phyloP scores from a whole-genome alignment of 2,113 vertebrate species.

The Laticauda colubrina region DNA sequence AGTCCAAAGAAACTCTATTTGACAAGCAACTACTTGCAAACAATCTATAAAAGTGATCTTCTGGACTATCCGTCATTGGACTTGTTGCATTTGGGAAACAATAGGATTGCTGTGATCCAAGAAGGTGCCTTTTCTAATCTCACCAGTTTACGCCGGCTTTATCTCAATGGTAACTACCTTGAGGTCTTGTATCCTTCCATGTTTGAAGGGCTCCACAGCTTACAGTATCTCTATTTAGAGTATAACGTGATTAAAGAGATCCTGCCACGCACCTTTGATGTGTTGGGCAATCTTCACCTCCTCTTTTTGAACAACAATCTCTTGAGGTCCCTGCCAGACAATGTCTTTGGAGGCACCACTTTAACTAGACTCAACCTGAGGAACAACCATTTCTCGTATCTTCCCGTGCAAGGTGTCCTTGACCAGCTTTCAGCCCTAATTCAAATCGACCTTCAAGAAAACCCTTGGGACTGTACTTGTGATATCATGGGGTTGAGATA shows the following conservation, averaged over 20 bases:
- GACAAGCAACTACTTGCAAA: slow-evolving; percentile 94
- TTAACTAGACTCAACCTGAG: slow-evolving; percentile 93
- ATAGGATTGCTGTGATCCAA: slow-evolving; percentile 91
- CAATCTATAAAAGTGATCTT: slow-evolving; percentile 86
- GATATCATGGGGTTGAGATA: slow-evolving; percentile 91
- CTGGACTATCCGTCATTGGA: slow-evolving; percentile 89
- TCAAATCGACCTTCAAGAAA: slow-evolving; percentile 97
- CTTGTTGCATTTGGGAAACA: slow-evolving; percentile 93
- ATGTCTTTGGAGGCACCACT: slow-evolving; percentile 89
- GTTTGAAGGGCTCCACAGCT: slow-evolving; percentile 87
- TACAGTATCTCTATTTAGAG: slow-evolving; percentile 98
- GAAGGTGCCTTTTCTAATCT: slow-evolving; percentile 94
- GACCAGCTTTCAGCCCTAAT: slow-evolving; percentile 95
- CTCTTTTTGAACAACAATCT: slow-evolving; percentile 98
- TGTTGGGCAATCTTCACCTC: slow-evolving; percentile 89
- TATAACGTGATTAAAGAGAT: slow-evolving; percentile 98
- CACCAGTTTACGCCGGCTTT: slow-evolving; percentile 90
- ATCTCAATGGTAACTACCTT: slow-evolving; percentile 97
- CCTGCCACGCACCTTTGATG: slow-evolving; percentile 86
- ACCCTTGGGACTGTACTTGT: slow-evolving; percentile 98
- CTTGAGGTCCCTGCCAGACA: slow-evolving; percentile 86
- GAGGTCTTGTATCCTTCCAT: slow-evolving; percentile 88
- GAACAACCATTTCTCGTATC: slow-evolving; percentile 94
- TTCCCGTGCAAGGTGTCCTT: slow-evolving; percentile 92
- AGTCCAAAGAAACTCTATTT: slow-evolving; percentile 97